Evolutionary conservation across 2,888 invertebrate species (phyloP).

Genomic region (Xestia sexstrigata): DNA sequence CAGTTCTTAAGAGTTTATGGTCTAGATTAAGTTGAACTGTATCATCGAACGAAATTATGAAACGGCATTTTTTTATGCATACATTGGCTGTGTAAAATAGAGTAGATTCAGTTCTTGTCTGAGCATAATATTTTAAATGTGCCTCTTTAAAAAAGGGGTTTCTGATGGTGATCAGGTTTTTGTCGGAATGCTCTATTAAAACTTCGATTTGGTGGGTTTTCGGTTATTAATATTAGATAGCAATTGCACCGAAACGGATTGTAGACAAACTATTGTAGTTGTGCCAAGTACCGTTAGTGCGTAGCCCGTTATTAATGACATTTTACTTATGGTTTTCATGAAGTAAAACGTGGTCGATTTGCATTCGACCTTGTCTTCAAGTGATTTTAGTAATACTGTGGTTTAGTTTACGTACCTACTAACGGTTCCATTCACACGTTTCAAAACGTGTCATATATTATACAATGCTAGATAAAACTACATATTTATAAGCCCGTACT

Average conservation of each 20-base stretch:
- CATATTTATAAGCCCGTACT: not conserved
- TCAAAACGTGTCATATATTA: not conserved
- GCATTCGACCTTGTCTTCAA: not conserved
- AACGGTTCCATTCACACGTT: not conserved
- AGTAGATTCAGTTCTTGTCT: too few species aligned
- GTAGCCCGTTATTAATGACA: not conserved
- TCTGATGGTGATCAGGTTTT: not conserved
- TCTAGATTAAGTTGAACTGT: not conserved
- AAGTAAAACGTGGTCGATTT: not conserved
- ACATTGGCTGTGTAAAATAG: not conserved
- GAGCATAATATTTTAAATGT: too few species aligned
- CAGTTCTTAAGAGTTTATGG: not conserved
- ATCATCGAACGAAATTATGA: not conserved
- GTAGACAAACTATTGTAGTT: not conserved
- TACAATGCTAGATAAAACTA: not conserved
- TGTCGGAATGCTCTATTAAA: not conserved
- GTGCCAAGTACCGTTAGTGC: not conserved
- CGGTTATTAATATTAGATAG: not conserved
- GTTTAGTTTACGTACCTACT: not conserved
- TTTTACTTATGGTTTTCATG: not conserved
- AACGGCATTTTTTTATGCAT: too few species aligned
- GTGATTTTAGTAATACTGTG: not conserved
- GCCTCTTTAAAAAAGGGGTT: not conserved
- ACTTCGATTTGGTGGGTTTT: not conserved
- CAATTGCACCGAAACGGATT: not conserved